A percentile compares a stretch with the other conserved stretches of the same genome.
phyloP scores from a whole-genome alignment of 1,140 invertebrate genomes.

The Asbolus verrucosus region DNA sequence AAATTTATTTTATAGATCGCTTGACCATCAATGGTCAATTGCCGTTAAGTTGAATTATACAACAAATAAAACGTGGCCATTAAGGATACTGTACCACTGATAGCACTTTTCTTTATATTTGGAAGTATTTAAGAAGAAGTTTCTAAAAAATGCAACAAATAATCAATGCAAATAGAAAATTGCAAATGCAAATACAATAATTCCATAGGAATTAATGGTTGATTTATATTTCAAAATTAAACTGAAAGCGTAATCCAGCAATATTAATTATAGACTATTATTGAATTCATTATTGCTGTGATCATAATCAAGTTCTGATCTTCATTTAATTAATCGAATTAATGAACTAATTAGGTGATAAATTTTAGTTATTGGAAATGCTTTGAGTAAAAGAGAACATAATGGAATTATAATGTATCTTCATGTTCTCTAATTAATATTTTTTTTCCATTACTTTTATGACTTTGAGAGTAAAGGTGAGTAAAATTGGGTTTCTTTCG shows the following conservation, averaged over 20 bases:
- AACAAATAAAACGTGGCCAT: not conserved
- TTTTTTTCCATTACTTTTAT: slow-evolving; percentile 8
- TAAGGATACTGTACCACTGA: too few species aligned
- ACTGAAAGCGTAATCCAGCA: not conserved
- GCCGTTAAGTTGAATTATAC: not conserved
- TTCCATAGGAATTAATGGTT: too few species aligned
- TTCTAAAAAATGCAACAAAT: too few species aligned
- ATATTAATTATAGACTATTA: not conserved
- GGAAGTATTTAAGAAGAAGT: too few species aligned
- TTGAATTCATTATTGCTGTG: not conserved
- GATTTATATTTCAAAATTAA: too few species aligned
- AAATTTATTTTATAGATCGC: slow-evolving; percentile 1
- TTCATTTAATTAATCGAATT: slow-evolving; percentile 30
- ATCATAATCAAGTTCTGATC: slow-evolving; percentile 16
- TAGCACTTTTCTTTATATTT: too few species aligned
- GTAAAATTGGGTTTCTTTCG: slow-evolving; percentile 23
- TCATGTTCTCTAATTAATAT: slow-evolving; percentile 30
- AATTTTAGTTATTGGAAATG: slow-evolving; percentile 13
- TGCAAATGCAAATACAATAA: too few species aligned
- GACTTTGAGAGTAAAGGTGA: slow-evolving; percentile 15
- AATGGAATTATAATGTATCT: slow-evolving; percentile 35
- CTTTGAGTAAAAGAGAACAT: slow-evolving; percentile 10
- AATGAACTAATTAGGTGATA: slow-evolving; percentile 26
- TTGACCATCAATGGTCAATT: not conserved
- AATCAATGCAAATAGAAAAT: too few species aligned